Percentiles rank a stretch among this genome's conserved stretches.
Evolutionary conservation across 2,797 vertebrate genomes (phyloP).

Genomic region (Melanotaenia parkinsoni): DNA sequence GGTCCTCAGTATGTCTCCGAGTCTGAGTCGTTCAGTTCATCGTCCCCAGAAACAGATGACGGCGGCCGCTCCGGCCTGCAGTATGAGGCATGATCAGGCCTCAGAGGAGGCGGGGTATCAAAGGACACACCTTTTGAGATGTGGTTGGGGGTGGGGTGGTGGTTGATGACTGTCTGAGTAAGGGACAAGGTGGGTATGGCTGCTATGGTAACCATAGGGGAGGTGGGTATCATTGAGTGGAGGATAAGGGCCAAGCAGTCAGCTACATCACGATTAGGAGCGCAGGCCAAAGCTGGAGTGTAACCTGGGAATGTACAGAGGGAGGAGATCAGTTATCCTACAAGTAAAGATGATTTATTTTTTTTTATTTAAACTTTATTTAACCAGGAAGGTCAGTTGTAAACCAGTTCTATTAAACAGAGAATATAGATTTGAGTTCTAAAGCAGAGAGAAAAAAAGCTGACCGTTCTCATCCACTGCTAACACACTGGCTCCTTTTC

Average conservation of each 20-base stretch:
- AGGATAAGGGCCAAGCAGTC: conserved; percentile 97
- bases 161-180: conserved; percentile 87
- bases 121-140: conserved; percentile 94
- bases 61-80: conserved; percentile 89
- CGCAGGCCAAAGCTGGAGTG: conserved; percentile 87
- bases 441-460: conserved; percentile 24
- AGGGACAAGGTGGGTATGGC: conserved; percentile 87
- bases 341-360: neutral
- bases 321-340: neutral
- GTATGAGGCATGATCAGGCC: conserved; percentile 89
- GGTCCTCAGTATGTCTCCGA: conserved; percentile 92
- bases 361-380: too few relatives aligned
- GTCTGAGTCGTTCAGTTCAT: conserved; percentile 96
- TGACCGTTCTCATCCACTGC: conserved; percentile 97
- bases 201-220: conserved; percentile 86
- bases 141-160: conserved; percentile 79
- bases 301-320: conserved; percentile 50
- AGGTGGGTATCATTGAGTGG: conserved; percentile 96
- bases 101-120: conserved; percentile 87
- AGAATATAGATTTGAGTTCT: too few relatives aligned
- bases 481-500: conserved; percentile 95
- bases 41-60: conserved; percentile 86
- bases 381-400: too few relatives aligned
- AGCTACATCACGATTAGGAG: conserved; percentile 95
- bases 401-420: too few relatives aligned